Evolutionary conservation across 2,113 vertebrate genomes (phyloP).

Genomic region (Cryptotis parvus): DNA sequence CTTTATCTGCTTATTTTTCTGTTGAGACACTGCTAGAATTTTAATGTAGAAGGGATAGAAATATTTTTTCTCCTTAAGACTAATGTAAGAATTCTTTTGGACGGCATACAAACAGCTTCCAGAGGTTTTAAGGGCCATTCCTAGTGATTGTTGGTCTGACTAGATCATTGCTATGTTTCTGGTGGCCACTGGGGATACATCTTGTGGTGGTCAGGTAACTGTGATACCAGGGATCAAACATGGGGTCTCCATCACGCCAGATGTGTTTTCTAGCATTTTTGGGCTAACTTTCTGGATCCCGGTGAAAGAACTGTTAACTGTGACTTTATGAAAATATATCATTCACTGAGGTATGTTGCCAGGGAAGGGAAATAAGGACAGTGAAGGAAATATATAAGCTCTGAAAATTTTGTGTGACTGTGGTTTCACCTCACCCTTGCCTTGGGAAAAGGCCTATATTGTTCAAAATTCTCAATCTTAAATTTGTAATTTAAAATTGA

Average conservation of each 20-base stretch:
- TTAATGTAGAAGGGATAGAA: conserved; percentile 35
- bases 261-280: too few relatives aligned
- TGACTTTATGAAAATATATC: neutral
- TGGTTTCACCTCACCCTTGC: neutral
- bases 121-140: too few relatives aligned
- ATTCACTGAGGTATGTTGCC: neutral
- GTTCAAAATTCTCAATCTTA: conserved; percentile 30
- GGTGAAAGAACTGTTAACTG: conserved; percentile 13
- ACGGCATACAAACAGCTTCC: too few relatives aligned
- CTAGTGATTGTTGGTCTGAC: too few relatives aligned
- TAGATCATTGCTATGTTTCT: too few relatives aligned
- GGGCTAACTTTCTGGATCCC: neutral
- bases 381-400: neutral
- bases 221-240: too few relatives aligned
- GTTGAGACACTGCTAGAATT: neutral
- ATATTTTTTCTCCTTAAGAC: conserved; percentile 11
- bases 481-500: neutral
- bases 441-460: neutral
- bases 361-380: accelerated
- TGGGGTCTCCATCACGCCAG: too few relatives aligned
- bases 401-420: conserved; percentile 43
- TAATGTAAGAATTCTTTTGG: too few relatives aligned
- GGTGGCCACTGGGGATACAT: too few relatives aligned
- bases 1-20: conserved; percentile 40
- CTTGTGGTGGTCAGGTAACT: too few relatives aligned